A percentile compares a stretch with the other conserved stretches of the same genome.
Evolutionary conservation across 2,888 invertebrate genomes (phyloP).

Genomic region (Thysanoteuthis rhombus): DNA sequence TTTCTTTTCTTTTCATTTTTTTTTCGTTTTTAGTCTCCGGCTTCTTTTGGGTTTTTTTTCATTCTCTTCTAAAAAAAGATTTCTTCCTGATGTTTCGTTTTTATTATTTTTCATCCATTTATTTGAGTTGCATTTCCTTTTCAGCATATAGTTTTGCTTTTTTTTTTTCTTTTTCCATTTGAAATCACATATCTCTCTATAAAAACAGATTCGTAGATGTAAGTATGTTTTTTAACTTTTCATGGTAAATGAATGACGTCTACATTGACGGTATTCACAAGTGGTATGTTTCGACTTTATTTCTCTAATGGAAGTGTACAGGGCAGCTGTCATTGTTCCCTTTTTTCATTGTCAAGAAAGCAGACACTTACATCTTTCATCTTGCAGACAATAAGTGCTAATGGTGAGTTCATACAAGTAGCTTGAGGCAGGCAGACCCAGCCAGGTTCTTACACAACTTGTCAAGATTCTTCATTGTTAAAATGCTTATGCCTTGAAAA

Average conservation of each 20-base stretch:
- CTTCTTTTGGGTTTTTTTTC: not conserved
- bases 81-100: not conserved
- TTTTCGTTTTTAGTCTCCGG: not conserved
- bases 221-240: not conserved
- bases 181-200: not conserved
- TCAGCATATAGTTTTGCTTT: not conserved
- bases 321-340: not conserved
- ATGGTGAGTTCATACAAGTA: not conserved
- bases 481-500: not conserved
- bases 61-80: not conserved
- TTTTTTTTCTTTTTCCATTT: not conserved
- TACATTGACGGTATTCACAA: not conserved
- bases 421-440: not conserved
- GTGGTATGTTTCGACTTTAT: conserved; percentile 12
- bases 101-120: not conserved
- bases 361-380: not conserved
- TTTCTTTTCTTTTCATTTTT: not conserved
- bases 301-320: not conserved
- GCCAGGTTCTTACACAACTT: not conserved
- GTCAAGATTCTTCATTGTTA: not conserved
- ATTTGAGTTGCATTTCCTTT: not conserved
- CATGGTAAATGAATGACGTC: not conserved
- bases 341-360: not conserved
- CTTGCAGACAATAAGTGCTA: conserved; percentile 12
- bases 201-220: not conserved